Base-by-base conservation (phyloP, 2,888 invertebrate species). In the Peribatodes rhomboidaria region DNA sequence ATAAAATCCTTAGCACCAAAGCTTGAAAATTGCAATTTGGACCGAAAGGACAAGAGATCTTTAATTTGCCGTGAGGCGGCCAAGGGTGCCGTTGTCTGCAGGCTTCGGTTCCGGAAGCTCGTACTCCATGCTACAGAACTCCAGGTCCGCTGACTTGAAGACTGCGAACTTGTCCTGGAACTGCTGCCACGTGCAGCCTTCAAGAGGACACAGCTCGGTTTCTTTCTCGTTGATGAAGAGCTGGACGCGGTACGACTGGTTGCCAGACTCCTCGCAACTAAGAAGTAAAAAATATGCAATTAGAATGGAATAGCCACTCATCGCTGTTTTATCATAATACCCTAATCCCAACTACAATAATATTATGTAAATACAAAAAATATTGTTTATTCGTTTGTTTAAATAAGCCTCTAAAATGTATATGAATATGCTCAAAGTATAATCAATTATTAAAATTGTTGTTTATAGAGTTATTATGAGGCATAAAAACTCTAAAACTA, bases 161-260 rank as follows among this genome's bases (percentile, higher is more conserved):
- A 47, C 63, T 68, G 86, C 78, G 76, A 90, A 89, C 11, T 74
- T 84, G 0, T 84, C 67, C 31, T 78, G 74, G 75, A 92, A 91
- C 68, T 88, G 73, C 13, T 83, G 63, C 89, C 89, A 90, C 1
- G 84, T 79, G 73, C 92, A 92, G 1, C 90, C 90, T 3, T 81
- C 79, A 0, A 74, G 16, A 0, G 90, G 87, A 60, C 92, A 92
- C 2, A 90, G 63, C 2, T 78, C 73, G 0, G 87, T 83, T 8
- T 73, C 75, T 61, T 83, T 83, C 65, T 92, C 91, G 58, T 90
- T 91, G 41, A 86, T 62, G 70, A 88, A 89, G 16, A 91, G 39
- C 62, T 90, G 91, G 9, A 90, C 86, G 0, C 83, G 73, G 64
- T 86, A 75, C 0, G 65, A 65, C 50, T 81, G 68, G 3, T 9